Evolutionary conservation across 2,797 vertebrate species (phyloP).

Genomic region (Prunella strophiata): DNA sequence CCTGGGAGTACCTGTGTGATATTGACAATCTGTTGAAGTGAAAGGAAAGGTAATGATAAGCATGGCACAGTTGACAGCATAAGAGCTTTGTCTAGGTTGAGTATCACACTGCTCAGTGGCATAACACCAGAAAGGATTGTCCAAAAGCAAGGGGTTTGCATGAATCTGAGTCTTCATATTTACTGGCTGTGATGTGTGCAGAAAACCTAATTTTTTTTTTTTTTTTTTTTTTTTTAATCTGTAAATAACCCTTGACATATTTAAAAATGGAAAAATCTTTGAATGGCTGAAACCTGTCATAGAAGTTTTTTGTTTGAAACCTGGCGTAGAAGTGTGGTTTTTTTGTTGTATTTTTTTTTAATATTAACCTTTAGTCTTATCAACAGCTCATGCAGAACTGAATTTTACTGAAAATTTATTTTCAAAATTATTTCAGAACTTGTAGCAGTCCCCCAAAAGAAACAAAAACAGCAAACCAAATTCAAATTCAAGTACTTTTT

Average conservation of each 20-base stretch:
- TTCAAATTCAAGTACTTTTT: not conserved
- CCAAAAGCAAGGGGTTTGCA: not conserved
- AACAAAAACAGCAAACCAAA: not conserved
- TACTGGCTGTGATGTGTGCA: not conserved
- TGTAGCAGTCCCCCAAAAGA: not conserved
- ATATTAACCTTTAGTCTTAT: not conserved
- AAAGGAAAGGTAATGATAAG: not conserved
- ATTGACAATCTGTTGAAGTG: conserved; percentile 10
- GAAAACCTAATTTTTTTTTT: rapidly evolving
- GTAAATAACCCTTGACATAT: not conserved
- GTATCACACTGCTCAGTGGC: not conserved
- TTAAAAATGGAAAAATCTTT: not conserved
- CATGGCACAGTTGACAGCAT: not conserved
- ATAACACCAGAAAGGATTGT: not conserved
- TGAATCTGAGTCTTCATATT: not conserved
- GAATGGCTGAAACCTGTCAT: not conserved
- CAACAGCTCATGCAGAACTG: not conserved
- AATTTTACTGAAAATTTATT: not conserved
- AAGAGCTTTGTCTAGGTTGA: not conserved
- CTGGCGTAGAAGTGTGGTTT: too few relatives aligned
- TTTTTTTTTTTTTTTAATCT: not conserved
- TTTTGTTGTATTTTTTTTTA: not conserved
- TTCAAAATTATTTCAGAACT: not conserved
- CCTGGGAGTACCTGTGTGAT: not conserved
- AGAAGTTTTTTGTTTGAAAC: not conserved